These are phyloP conservation scores for Nomada fucata DNA, from an alignment of 2,888 invertebrate genomes.

Conservation along the genomic window DNA sequence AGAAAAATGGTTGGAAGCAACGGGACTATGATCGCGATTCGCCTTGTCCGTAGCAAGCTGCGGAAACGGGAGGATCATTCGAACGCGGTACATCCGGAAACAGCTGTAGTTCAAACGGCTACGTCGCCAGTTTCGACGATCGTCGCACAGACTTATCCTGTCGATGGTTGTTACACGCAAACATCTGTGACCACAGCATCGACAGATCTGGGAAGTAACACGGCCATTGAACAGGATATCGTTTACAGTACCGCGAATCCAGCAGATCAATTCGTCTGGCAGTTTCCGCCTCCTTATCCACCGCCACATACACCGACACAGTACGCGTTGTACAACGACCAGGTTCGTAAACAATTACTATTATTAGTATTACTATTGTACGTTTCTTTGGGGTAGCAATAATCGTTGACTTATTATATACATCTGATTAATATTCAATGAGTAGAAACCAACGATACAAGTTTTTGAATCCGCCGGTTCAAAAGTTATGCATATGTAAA, in stretches of 20 bases:
- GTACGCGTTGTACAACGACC: constrained; percentile 91
- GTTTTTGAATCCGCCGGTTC: no score
- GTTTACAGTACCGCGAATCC: constrained; percentile 77
- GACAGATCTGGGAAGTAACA: constrained; percentile 79
- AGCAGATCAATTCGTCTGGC: constrained; percentile 90
- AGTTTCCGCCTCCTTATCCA: constrained; percentile 90
- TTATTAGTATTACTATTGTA: neutral
- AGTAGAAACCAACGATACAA: no score
- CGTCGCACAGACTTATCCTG: constrained; percentile 62
- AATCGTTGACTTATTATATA: no score
- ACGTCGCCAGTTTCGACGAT: constrained; percentile 77
- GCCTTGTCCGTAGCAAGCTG: constrained; percentile 96
- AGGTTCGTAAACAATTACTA: constrained; percentile 87
- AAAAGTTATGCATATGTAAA: no score
- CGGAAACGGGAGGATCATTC: constrained; percentile 92
- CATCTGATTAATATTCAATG: no score
- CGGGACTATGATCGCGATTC: constrained; percentile 94
- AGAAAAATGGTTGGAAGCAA: constrained; percentile 92
- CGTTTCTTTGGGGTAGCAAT: neutral
- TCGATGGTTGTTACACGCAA: constrained; percentile 69
- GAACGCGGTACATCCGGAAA: constrained; percentile 79
- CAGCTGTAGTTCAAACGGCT: constrained; percentile 86
- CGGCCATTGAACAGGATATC: constrained; percentile 72
- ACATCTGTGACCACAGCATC: constrained; percentile 70
- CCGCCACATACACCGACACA: constrained; percentile 87